Conservation (phyloP, 1,140 invertebrate genomes). For the Papilio machaon region DNA sequence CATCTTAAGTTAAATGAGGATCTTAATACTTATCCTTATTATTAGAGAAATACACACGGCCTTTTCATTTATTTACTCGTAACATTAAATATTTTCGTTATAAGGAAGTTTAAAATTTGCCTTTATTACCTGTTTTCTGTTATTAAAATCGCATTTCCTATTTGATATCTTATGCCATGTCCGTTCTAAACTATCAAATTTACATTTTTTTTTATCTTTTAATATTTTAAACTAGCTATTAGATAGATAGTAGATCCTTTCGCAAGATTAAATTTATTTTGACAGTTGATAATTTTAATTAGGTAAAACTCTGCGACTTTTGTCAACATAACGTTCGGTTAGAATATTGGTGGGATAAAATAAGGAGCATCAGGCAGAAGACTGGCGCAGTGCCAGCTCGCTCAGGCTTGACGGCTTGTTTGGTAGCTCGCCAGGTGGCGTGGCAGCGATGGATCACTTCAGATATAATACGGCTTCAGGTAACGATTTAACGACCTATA, state of each 20-base stretch:
- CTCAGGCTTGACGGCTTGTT: constrained; percentile 30
- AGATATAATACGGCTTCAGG: constrained; percentile 29
- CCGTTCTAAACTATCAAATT: too few species aligned
- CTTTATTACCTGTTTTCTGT: too few species aligned
- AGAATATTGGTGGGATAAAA: constrained; percentile 16
- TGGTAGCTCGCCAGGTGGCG: constrained; percentile 27
- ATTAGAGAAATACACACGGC: background rate
- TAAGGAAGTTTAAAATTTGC: too few species aligned
- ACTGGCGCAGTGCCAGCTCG: constrained; percentile 22
- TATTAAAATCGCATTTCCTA: too few species aligned
- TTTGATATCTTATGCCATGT: too few species aligned
- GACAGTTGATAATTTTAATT: background rate
- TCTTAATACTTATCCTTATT: background rate
- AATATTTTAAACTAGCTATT: too few species aligned
- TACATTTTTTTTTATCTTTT: too few species aligned
- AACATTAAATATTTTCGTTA: background rate
- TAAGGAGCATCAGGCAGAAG: constrained; percentile 7
- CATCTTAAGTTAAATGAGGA: constrained; percentile 12
- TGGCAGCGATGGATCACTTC: constrained; percentile 36
- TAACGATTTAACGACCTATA: constrained; percentile 32
- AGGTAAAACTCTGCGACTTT: background rate
- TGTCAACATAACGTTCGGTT: background rate
- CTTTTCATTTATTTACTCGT: background rate
- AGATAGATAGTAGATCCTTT: background rate
- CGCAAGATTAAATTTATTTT: background rate